Conservation (phyloP, 2,888 invertebrate species). For the Opisthograptis luteolata region DNA sequence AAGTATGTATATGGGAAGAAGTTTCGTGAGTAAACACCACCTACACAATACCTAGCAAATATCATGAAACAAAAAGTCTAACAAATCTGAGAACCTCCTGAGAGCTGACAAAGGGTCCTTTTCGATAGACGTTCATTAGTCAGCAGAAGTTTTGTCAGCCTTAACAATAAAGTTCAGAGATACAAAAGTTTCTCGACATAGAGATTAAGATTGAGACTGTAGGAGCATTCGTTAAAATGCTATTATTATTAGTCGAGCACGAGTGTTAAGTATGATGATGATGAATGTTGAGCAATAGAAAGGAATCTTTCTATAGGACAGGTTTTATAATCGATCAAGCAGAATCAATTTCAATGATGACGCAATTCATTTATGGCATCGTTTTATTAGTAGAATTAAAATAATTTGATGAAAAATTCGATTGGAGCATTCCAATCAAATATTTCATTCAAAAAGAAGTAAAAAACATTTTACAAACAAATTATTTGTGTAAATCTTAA, state of each 20-base stretch:
- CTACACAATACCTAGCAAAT: neutral
- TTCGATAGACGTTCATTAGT: constrained; percentile 21
- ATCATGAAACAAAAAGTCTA: constrained; percentile 11
- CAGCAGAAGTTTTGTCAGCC: constrained; percentile 20
- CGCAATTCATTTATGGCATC: neutral
- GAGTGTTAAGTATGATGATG: too few species aligned
- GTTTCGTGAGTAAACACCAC: neutral
- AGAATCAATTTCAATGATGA: constrained; percentile 16
- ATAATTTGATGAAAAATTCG: neutral
- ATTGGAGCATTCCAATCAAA: too few species aligned
- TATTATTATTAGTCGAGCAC: constrained; percentile 47
- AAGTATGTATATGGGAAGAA: neutral
- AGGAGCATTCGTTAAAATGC: constrained; percentile 44
- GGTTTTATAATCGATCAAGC: constrained; percentile 30
- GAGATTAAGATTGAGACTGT: constrained; percentile 13
- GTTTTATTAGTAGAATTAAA: too few species aligned
- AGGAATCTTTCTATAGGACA: constrained; percentile 49
- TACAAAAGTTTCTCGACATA: constrained; percentile 26
- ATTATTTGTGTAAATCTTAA: too few species aligned
- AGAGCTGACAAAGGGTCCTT: constrained; percentile 12
- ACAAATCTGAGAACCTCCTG: neutral
- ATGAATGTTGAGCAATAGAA: constrained; percentile 46
- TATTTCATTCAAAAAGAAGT: too few species aligned
- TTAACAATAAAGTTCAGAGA: constrained; percentile 16
- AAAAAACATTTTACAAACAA: too few species aligned